Evolutionary conservation across 2,113 vertebrate species (phyloP).

Genomic region (Oenanthe melanoleuca): DNA sequence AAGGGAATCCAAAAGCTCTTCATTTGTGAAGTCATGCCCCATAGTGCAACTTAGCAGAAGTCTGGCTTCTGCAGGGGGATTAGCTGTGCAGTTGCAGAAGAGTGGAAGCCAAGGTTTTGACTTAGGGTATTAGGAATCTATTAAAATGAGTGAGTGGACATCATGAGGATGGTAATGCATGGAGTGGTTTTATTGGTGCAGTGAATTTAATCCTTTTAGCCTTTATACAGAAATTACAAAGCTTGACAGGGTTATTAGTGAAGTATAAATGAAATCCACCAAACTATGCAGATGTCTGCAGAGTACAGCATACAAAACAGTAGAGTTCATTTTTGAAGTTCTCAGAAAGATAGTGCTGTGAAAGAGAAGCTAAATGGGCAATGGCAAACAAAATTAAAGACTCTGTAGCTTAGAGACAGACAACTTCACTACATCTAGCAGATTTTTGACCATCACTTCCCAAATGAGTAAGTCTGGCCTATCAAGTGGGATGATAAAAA

Average conservation of each 20-base stretch:
- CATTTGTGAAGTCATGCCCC: not conserved
- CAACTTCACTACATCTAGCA: not conserved
- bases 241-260: not conserved
- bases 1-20: not conserved
- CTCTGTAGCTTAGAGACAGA: not conserved
- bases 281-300: not conserved
- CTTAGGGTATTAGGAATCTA: not conserved
- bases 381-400: not conserved
- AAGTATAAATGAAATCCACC: not conserved
- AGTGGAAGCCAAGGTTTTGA: not conserved
- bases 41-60: not conserved
- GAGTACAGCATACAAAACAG: not conserved
- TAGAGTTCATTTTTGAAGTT: not conserved
- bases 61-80: not conserved
- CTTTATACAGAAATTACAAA: not conserved
- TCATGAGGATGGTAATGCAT: not conserved
- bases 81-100: not conserved
- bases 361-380: not conserved
- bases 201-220: not conserved
- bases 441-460: not conserved
- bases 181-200: not conserved
- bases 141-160: not conserved
- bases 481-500: constrained; percentile 63
- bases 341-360: not conserved
- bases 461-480: not conserved